Conservation (phyloP, 2,113 vertebrate genomes). For the Talpa occidentalis region DNA sequence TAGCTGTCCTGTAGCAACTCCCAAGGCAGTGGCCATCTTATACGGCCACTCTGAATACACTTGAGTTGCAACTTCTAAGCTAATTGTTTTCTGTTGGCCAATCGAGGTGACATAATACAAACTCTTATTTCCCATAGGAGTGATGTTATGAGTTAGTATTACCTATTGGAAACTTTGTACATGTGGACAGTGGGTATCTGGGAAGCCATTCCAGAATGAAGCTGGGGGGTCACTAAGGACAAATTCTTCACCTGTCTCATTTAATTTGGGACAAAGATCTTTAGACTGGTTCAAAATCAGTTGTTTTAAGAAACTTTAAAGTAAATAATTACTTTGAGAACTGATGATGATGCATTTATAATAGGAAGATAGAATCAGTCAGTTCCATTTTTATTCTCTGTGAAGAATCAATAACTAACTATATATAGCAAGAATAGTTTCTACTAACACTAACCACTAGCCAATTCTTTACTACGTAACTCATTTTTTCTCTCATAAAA, state of each 20-base stretch:
- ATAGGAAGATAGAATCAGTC: not conserved
- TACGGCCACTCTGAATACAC: not conserved
- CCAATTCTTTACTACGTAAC: not conserved
- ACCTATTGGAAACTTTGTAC: not conserved
- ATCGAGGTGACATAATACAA: not conserved
- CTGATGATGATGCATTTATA: not conserved
- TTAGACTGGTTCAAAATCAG: not conserved
- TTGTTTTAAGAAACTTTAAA: not conserved
- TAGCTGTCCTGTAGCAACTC: not conserved
- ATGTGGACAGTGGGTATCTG: not conserved
- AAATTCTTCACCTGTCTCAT: not conserved
- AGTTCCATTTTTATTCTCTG: not conserved
- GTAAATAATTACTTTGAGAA: not conserved
- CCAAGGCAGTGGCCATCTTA: not conserved
- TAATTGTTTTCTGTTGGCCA: conserved; percentile 59
- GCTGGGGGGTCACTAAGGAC: not conserved
- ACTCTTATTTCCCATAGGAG: conserved; percentile 64
- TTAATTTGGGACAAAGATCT: not conserved
- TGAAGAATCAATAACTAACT: not conserved
- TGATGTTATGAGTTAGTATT: conserved; percentile 28
- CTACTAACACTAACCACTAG: not conserved
- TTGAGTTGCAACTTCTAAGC: not conserved
- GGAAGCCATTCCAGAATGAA: not conserved
- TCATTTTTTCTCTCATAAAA: not conserved
- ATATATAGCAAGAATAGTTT: not conserved